Evolutionary conservation across 2,113 vertebrate genomes (phyloP), one percentile per base, ranked within the genome.

Genomic region (Saiga tatarica): DNA sequence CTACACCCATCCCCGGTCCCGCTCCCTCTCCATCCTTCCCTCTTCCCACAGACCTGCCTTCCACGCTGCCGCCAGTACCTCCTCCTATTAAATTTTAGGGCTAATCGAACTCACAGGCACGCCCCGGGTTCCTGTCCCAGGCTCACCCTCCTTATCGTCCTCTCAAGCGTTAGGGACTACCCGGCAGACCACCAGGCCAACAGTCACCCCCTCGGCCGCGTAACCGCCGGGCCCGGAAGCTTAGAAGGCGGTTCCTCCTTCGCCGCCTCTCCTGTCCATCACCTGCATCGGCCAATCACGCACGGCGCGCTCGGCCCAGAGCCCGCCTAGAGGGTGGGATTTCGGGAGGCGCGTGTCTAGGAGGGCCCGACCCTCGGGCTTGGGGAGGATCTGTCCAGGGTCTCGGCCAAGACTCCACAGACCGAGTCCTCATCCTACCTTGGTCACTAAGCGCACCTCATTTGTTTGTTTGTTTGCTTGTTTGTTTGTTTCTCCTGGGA

Each of bases 191-290:
- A 4, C 53, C 57, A 13, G 13, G 14, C 84, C 94, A 86, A 87
- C 62, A 4, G 89, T 28, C 55, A 47, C 88, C 25, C 90, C 90
- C 19, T 7, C 0, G 6, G 17, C 2, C 5, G 7, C 10, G 42
- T 21, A 59, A 90, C 93, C 23, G 78, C 89, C 36, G 55, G 62
- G 55, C 71, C 93, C 95, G 90, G 90, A 98, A 98, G 94, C 64
- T 53, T 42, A 50, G 67, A 81, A 15, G 1, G 39, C 11, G 2
- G 82, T 74, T 79, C 45, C 59, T 82, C 88, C n/a, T 92, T 97
- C 9, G 95, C 55, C 45, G 12, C 0, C 28, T 74, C 5, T 4
- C 86, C 45, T 33, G 96, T 84, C 93, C n/a, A 93, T 97, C 94
- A 94, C 0, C 17, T 28, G 2, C 0, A 0, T 0, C 0, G 12